Conservation (phyloP, 2,113 vertebrate species). For the Sceloporus undulatus region DNA sequence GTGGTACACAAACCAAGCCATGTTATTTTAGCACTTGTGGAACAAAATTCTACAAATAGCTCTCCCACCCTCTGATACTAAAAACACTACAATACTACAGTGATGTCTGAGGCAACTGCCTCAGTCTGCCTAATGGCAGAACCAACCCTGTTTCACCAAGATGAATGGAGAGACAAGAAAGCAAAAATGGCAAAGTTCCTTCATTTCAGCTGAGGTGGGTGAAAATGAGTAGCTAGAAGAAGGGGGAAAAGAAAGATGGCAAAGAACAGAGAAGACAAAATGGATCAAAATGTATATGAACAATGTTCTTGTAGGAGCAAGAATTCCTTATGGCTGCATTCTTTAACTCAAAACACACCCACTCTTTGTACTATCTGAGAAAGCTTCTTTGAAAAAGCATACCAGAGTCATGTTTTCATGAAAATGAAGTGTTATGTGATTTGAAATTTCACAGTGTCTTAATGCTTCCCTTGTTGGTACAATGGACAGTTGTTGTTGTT, state of each 20-base stretch:
- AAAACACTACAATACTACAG: background rate
- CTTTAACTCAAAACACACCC: constrained; percentile 57
- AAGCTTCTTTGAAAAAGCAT: constrained; percentile 66
- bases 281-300: constrained; percentile 55
- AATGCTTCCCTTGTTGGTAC: constrained; percentile 35
- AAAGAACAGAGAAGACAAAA: constrained; percentile 45
- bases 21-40: background rate
- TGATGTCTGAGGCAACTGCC: background rate
- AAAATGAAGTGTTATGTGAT: constrained; percentile 48
- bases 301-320: constrained; percentile 57
- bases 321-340: constrained; percentile 64
- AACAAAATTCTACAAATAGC: background rate
- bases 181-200: background rate
- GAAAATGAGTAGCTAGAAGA: background rate
- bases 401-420: constrained; percentile 54
- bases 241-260: constrained; percentile 18
- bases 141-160: background rate
- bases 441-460: constrained; percentile 54
- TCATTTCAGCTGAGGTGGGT: accelerated
- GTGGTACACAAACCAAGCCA: background rate
- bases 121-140: background rate
- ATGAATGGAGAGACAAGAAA: background rate
- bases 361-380: constrained; percentile 62
- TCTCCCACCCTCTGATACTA: background rate
- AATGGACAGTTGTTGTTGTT: too few species aligned